phyloP scores from a whole-genome alignment of 2,113 vertebrate species.

The Notarius quadriscutis region DNA sequence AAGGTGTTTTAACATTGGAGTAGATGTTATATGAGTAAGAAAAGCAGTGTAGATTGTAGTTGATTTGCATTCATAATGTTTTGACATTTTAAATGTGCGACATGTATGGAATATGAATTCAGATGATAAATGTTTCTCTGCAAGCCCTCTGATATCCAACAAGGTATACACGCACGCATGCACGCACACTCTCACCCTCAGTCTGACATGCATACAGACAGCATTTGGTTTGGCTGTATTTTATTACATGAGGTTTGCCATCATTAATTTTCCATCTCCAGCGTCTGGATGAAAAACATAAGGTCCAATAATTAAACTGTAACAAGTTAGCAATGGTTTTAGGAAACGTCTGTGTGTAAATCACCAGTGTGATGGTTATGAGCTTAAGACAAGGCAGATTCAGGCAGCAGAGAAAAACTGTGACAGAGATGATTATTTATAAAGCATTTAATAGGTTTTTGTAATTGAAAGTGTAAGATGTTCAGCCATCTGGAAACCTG shows the following conservation, averaged over 20 bases:
- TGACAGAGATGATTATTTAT: constrained; percentile 27
- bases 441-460: constrained; percentile 35
- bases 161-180: neutral
- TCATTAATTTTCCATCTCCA: neutral
- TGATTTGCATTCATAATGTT: neutral
- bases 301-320: constrained; percentile 16
- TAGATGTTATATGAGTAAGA: no score
- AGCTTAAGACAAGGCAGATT: constrained; percentile 26
- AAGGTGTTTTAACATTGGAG: neutral
- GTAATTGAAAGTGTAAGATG: constrained; percentile 37
- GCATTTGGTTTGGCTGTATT: neutral
- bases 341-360: constrained; percentile 14
- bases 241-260: neutral
- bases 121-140: neutral
- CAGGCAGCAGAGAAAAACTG: neutral
- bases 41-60: neutral
- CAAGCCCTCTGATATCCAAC: neutral
- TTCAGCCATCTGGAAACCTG: neutral
- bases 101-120: neutral
- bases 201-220: constrained; percentile 1
- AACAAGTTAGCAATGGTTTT: neutral
- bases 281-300: constrained; percentile 15
- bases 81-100: neutral
- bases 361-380: neutral
- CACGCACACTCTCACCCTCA: neutral